A percentile compares a stretch with the other conserved stretches of the same genome.
Evolutionary conservation across 2,888 invertebrate species (phyloP).

Genomic region (Lasioglossum marginatum): DNA sequence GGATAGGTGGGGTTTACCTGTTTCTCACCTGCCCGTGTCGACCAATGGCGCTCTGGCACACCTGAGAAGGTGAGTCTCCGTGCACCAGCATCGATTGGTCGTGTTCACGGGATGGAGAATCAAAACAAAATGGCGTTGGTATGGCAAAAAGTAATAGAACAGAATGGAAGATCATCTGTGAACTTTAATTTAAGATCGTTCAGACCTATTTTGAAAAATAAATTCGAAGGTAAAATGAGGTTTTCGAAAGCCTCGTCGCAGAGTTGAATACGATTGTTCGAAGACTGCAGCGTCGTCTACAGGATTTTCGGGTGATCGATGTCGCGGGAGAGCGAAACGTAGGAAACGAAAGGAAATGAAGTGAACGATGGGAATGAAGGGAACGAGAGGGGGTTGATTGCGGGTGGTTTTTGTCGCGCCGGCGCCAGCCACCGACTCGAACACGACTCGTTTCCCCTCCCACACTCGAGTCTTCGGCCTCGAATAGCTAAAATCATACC

Average conservation of each 20-base stretch:
- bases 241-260: too few species aligned
- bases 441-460: conserved; percentile 29
- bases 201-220: too few species aligned
- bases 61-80: conserved; percentile 30
- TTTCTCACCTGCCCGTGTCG: conserved; percentile 20
- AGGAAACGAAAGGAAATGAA: not conserved
- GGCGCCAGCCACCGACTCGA: conserved; percentile 78
- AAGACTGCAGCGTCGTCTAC: too few species aligned
- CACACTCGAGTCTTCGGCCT: conserved; percentile 22
- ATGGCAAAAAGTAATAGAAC: not conserved
- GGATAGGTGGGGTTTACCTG: conserved; percentile 8
- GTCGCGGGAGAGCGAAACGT: not conserved
- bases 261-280: too few species aligned
- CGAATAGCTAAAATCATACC: conserved; percentile 70
- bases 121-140: conserved; percentile 25
- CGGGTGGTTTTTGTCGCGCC: conserved; percentile 73
- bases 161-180: too few species aligned
- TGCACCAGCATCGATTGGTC: not conserved
- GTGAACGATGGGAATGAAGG: conserved; percentile 30
- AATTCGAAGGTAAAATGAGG: too few species aligned
- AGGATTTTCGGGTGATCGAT: conserved; percentile 18
- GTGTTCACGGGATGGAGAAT: not conserved
- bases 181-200: too few species aligned
- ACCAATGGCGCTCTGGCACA: conserved; percentile 30
- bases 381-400: conserved; percentile 74